Evolutionary conservation across 2,797 vertebrate species (phyloP).

Genomic region (Pyrocephalus nanus): DNA sequence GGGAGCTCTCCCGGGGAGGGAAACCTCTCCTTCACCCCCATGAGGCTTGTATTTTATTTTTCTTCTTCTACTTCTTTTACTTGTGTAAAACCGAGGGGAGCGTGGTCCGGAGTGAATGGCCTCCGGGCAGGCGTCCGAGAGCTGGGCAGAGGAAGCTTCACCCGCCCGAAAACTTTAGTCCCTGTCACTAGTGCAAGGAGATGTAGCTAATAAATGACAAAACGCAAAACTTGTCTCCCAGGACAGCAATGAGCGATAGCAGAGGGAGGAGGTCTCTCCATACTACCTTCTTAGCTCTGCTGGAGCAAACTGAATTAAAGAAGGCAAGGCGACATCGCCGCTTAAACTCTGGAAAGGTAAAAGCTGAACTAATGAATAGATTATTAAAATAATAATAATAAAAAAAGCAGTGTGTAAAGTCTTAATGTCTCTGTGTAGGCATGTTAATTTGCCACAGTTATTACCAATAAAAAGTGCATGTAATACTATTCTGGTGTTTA

Average conservation of each 20-base stretch:
- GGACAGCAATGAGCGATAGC: neutral
- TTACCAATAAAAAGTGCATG: constrained; percentile 66
- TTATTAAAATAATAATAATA: constrained; percentile 47
- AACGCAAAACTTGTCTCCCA: neutral
- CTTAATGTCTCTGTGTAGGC: constrained; percentile 38
- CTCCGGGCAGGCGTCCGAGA: neutral
- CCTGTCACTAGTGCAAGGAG: neutral
- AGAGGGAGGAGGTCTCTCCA: neutral
- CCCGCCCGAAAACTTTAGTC: constrained; percentile 6
- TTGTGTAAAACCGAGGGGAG: neutral
- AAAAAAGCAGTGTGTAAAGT: neutral
- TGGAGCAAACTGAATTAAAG: constrained; percentile 25
- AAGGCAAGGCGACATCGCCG: neutral
- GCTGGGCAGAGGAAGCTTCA: neutral
- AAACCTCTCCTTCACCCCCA: neutral
- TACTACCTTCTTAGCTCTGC: neutral
- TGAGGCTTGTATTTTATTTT: neutral
- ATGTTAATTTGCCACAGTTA: constrained; percentile 72
- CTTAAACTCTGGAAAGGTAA: constrained; percentile 33
- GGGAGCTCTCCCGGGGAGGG: neutral
- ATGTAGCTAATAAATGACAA: neutral
- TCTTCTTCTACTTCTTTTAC: neutral
- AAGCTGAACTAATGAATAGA: constrained; percentile 24
- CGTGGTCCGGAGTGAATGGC: neutral
- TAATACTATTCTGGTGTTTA: constrained; percentile 49